Percentiles rank a stretch among this genome's conserved stretches.
Evolutionary conservation across 2,888 invertebrate genomes (phyloP).

Genomic region (Apodemia zela): DNA sequence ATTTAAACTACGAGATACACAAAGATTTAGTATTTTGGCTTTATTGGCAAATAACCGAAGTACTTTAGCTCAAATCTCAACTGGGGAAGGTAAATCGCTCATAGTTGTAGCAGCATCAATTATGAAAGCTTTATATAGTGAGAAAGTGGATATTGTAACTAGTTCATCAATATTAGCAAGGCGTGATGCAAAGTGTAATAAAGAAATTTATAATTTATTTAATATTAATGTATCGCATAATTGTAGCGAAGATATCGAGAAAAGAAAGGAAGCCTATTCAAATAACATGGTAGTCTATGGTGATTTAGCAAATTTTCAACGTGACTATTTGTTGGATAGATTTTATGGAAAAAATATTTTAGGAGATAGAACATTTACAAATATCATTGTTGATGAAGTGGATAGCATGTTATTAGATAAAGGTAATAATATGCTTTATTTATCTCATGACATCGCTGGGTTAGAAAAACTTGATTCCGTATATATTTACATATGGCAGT

Average conservation of each 20-base stretch:
- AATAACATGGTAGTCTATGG: constrained; percentile 17
- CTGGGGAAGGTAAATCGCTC: constrained; percentile 20
- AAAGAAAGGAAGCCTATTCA: constrained; percentile 19
- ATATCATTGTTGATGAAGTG: constrained; percentile 21
- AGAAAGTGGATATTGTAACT: constrained; percentile 21
- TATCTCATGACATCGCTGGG: constrained; percentile 21
- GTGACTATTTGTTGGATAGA: constrained; percentile 20
- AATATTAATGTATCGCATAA: constrained; percentile 19
- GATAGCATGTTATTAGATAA: constrained; percentile 22
- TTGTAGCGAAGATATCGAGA: constrained; percentile 17
- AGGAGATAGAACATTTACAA: constrained; percentile 18
- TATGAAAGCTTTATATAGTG: constrained; percentile 17
- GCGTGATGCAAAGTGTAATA: constrained; percentile 17
- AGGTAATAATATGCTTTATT: constrained; percentile 22
- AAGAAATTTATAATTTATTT: constrained; percentile 20
- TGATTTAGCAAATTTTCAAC: constrained; percentile 19
- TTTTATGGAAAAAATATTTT: constrained; percentile 22
- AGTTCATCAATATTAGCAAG: constrained; percentile 22
- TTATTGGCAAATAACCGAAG: constrained; percentile 15
- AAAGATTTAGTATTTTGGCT: constrained; percentile 17
- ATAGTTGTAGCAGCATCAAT: constrained; percentile 20
- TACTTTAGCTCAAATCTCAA: constrained; percentile 19
- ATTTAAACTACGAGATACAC: constrained; percentile 20
- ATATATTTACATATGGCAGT: constrained; percentile 21
- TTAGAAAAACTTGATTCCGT: constrained; percentile 22